These are phyloP conservation scores for Hydrozoanthus gracilis DNA, from an alignment of 92 coral and sea anemone genomes.

Conservation along the genomic window DNA sequence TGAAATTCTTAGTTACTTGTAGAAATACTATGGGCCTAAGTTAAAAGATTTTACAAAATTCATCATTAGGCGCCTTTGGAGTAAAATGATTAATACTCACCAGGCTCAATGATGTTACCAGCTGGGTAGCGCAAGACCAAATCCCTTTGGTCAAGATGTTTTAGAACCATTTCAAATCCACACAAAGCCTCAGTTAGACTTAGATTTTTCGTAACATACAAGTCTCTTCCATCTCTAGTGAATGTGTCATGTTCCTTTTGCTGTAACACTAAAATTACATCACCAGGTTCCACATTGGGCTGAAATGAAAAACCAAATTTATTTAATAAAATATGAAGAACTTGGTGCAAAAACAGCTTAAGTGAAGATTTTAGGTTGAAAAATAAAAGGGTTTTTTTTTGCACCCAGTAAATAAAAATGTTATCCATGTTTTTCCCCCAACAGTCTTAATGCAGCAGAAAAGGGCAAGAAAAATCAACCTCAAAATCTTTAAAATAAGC, in stretches of 20 bases:
- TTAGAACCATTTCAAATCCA: slow-evolving; percentile 95
- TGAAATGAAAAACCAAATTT: slow-evolving; percentile 31
- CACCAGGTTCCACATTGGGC: slow-evolving; percentile 98
- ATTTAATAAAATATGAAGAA: neutral
- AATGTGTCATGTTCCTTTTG: slow-evolving; percentile 88
- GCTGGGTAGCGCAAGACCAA: slow-evolving; percentile 79
- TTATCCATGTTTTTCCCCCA: no score
- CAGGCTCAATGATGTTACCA: slow-evolving; percentile 95
- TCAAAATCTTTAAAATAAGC: no score
- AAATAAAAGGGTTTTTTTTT: no score
- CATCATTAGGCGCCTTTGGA: no score
- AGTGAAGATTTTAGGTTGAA: no score
- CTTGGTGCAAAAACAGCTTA: no score
- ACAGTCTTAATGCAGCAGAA: no score
- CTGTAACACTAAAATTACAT: slow-evolving; percentile 89
- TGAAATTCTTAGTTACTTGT: no score
- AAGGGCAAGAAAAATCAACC: no score
- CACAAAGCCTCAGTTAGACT: slow-evolving; percentile 90
- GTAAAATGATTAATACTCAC: slow-evolving; percentile 34
- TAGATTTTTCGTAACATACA: slow-evolving; percentile 80
- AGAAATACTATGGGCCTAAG: no score
- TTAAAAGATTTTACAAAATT: no score
- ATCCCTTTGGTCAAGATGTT: slow-evolving; percentile 93
- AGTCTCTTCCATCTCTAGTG: slow-evolving; percentile 78
- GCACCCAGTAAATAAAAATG: no score